phyloP scores from a whole-genome alignment of 1,140 invertebrate species.

The Cardiocondyla obscurior region DNA sequence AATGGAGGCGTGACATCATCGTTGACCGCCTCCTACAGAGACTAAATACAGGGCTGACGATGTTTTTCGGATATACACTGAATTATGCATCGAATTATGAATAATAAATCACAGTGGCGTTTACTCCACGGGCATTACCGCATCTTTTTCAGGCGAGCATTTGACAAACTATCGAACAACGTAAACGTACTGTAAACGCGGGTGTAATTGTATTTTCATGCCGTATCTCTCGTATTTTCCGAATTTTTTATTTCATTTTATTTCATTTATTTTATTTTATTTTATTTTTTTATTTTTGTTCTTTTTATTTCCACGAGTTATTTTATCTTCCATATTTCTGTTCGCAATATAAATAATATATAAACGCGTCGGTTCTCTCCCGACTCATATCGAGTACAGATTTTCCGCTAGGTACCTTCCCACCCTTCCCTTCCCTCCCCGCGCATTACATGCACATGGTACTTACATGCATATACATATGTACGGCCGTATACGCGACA shows the following conservation, averaged over 20 bases:
- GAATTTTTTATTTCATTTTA: not conserved
- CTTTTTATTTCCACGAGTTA: not conserved
- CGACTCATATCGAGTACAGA: slow-evolving; percentile 52
- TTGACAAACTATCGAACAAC: not conserved
- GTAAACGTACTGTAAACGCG: not conserved
- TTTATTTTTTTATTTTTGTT: not conserved
- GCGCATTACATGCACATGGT: not conserved
- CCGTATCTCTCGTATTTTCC: not conserved
- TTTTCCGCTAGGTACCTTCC: slow-evolving; percentile 20
- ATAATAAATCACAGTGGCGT: slow-evolving; percentile 35
- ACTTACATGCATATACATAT: not conserved
- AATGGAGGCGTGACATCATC: slow-evolving; percentile 40
- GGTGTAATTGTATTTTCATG: not conserved
- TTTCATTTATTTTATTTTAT: no score
- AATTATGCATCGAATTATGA: slow-evolving; percentile 54
- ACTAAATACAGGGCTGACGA: slow-evolving; percentile 35
- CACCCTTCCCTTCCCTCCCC: not conserved
- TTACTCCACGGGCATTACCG: slow-evolving; percentile 11
- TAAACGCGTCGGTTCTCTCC: not conserved
- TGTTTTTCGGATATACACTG: slow-evolving; percentile 43
- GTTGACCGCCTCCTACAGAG: slow-evolving; percentile 39
- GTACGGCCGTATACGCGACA: not conserved
- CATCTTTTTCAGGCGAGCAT: not conserved
- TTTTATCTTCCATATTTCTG: not conserved
- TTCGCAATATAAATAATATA: slow-evolving; percentile 28